Percentiles rank a stretch among this genome's conserved stretches.
phyloP scores from a whole-genome alignment of 2,797 vertebrate species.

The Hippopotamyrus pictus region DNA sequence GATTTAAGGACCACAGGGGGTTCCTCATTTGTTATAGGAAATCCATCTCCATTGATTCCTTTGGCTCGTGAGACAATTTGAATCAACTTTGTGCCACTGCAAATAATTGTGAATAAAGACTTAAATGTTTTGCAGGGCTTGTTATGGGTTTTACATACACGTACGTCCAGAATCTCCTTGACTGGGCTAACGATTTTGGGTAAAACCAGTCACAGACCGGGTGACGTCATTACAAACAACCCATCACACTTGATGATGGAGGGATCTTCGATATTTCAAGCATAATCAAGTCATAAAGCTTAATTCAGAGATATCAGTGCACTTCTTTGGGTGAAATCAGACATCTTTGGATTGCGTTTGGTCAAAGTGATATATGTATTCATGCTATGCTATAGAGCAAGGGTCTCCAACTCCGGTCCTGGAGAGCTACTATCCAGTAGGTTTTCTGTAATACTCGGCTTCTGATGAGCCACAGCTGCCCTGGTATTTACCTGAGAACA shows the following conservation, averaged over 20 bases:
- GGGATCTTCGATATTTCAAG: neutral
- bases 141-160: neutral
- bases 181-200: neutral
- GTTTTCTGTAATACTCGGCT: too few species aligned
- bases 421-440: too few species aligned
- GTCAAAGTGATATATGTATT: neutral
- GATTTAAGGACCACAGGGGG: neutral
- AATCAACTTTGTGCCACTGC: constrained; percentile 18
- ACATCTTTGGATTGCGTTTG: neutral
- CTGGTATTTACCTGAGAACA: too few species aligned
- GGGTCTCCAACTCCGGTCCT: too few species aligned
- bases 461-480: too few species aligned
- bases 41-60: constrained; percentile 11
- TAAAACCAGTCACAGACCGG: neutral
- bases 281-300: neutral
- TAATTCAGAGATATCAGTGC: neutral
- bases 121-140: constrained; percentile 10
- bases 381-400: neutral
- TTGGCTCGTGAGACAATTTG: constrained; percentile 11
- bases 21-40: constrained; percentile 9
- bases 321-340: neutral
- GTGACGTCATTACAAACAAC: neutral
- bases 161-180: neutral
- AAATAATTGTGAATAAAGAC: constrained; percentile 24
- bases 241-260: neutral